A percentile compares a stretch with the other conserved stretches of the same genome.
These are phyloP conservation scores for Microctenopoma steveboyesi DNA, from an alignment of 2,797 vertebrate species.

Conservation along the genomic window DNA sequence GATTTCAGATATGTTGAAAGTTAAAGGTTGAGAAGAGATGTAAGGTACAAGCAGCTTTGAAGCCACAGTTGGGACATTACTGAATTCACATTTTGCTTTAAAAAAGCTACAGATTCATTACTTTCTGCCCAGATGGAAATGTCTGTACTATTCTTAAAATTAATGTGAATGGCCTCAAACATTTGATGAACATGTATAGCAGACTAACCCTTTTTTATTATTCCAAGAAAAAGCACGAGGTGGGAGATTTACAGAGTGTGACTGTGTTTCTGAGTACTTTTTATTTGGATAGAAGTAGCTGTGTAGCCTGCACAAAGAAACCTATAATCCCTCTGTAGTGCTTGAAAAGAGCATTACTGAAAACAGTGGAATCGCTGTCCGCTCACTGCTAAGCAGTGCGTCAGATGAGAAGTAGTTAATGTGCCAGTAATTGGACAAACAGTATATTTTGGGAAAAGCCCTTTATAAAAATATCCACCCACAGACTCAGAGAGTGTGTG, in stretches of 20 bases:
- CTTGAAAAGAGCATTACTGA: constrained; percentile 88
- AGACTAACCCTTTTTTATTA: constrained; percentile 37
- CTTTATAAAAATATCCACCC: constrained; percentile 74
- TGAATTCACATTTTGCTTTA: constrained; percentile 8
- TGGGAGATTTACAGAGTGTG: constrained; percentile 93
- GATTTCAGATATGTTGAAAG: constrained; percentile 11
- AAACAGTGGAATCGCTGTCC: constrained; percentile 90
- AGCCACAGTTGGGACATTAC: too few species aligned
- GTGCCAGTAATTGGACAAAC: constrained; percentile 88
- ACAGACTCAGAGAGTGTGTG: constrained; percentile 31
- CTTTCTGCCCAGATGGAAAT: constrained; percentile 28
- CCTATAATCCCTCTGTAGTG: constrained; percentile 85
- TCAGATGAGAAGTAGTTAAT: constrained; percentile 92
- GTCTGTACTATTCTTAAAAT: constrained; percentile 26
- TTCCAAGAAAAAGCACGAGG: constrained; percentile 83
- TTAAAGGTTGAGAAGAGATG: not conserved
- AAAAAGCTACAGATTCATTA: constrained; percentile 6
- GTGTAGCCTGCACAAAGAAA: constrained; percentile 87
- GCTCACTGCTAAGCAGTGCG: constrained; percentile 81
- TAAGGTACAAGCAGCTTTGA: constrained; percentile 1
- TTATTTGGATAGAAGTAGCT: constrained; percentile 84
- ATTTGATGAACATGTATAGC: constrained; percentile 18
- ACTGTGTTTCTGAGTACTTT: constrained; percentile 91
- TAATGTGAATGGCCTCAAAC: constrained; percentile 5
- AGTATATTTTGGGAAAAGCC: constrained; percentile 78